phyloP scores from a whole-genome alignment of 2,888 invertebrate genomes.

The Tetanocera ferruginea region DNA sequence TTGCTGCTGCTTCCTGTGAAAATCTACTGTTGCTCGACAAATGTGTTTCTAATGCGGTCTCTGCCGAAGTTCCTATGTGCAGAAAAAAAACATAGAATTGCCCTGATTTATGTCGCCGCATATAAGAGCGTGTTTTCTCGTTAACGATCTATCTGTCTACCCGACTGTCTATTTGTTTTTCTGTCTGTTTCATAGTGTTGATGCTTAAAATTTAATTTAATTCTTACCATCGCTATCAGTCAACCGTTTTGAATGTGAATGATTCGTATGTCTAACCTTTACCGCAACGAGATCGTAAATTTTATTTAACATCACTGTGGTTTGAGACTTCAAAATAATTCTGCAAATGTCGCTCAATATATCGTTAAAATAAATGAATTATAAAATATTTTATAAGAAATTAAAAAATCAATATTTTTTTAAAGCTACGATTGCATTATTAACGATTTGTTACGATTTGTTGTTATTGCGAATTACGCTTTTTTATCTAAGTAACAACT shows the following conservation, averaged over 20 bases:
- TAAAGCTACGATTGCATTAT: too few relatives aligned
- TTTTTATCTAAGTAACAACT: too few relatives aligned
- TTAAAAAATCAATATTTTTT: too few relatives aligned
- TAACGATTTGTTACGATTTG: too few relatives aligned
- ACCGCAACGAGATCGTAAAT: background rate
- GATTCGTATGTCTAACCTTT: background rate
- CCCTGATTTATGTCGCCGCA: constrained; percentile 9
- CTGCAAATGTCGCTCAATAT: too few relatives aligned
- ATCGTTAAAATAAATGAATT: too few relatives aligned
- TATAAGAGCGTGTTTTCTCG: background rate
- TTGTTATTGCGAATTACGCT: too few relatives aligned
- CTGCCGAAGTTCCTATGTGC: background rate
- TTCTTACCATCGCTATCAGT: background rate
- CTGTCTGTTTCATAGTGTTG: background rate
- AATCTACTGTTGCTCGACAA: background rate
- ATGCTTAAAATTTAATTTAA: background rate
- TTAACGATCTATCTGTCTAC: constrained; percentile 11
- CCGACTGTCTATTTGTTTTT: background rate
- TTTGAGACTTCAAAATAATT: background rate
- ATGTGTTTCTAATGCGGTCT: background rate
- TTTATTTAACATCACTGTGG: background rate
- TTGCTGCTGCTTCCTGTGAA: background rate
- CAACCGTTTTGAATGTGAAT: background rate
- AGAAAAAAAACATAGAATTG: background rate
- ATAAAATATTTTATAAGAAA: too few relatives aligned